Evolutionary conservation across 2,797 vertebrate genomes (phyloP).

Genomic region (Muraenolepis orangiensis): DNA sequence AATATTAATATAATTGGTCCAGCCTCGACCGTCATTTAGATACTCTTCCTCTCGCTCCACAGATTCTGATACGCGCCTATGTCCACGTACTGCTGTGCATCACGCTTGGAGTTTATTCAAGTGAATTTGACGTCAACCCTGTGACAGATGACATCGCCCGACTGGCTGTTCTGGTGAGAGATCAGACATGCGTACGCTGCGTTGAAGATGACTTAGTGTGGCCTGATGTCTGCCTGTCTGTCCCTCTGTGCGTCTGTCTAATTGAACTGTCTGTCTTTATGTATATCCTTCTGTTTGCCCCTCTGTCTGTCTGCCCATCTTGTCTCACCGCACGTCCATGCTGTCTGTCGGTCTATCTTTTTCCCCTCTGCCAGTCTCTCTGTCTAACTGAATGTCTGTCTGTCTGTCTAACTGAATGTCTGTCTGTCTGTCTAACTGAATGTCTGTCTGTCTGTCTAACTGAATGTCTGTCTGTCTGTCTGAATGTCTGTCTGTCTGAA

Average conservation of each 20-base stretch:
- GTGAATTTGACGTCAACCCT: slow-evolving; percentile 72
- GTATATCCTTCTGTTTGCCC: slow-evolving; percentile 25
- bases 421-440: neutral
- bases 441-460: neutral
- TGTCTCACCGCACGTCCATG: no score
- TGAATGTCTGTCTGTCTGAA: neutral
- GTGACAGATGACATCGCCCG: slow-evolving; percentile 78
- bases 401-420: neutral
- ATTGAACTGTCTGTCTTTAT: neutral
- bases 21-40: no score
- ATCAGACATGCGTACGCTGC: neutral
- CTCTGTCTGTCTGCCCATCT: slow-evolving; percentile 68
- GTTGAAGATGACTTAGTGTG: neutral
- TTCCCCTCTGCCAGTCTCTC: neutral
- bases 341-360: neutral
- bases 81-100: slow-evolving; percentile 79
- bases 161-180: slow-evolving; percentile 74
- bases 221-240: neutral
- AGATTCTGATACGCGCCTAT: slow-evolving; percentile 82
- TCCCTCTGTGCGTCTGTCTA: neutral
- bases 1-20: no score
- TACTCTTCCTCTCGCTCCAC: slow-evolving; percentile 27
- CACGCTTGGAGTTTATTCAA: slow-evolving; percentile 73
- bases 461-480: neutral
- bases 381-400: neutral